These are phyloP conservation scores for Dolichallabes microphthalmus DNA, from an alignment of 2,113 vertebrate genomes.

Conservation along the genomic window DNA sequence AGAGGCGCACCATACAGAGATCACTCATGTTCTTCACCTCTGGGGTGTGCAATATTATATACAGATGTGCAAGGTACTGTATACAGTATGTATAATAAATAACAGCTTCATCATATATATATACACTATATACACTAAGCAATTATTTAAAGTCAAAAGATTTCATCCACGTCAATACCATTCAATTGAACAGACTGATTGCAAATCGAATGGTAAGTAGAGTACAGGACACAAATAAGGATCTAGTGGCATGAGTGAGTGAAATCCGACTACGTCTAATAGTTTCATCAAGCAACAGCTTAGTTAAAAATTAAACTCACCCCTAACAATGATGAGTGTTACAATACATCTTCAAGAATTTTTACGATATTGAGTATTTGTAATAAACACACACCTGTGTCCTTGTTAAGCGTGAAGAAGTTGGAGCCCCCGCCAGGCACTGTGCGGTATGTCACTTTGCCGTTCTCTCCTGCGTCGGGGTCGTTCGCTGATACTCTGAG, in stretches of 20 bases:
- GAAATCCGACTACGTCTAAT: neutral
- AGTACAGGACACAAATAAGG: neutral
- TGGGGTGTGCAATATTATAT: too few species aligned
- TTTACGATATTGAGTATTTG: neutral
- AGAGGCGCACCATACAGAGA: neutral
- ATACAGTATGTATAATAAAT: neutral
- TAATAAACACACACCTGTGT: slow-evolving; percentile 78
- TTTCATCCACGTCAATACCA: too few species aligned
- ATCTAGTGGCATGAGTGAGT: neutral
- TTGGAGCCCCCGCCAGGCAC: slow-evolving; percentile 79
- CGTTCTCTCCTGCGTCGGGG: slow-evolving; percentile 86
- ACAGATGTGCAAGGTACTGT: neutral
- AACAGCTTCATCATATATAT: neutral
- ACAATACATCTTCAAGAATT: neutral
- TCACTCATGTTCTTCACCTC: neutral
- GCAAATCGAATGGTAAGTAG: neutral
- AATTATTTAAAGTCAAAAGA: neutral
- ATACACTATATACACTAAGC: neutral
- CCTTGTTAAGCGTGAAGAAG: slow-evolving; percentile 89
- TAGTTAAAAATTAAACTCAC: neutral
- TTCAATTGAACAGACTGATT: neutral
- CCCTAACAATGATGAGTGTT: neutral
- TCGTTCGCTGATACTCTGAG: slow-evolving; percentile 87
- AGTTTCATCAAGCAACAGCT: neutral
- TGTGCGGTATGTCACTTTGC: slow-evolving; percentile 83